phyloP scores from a whole-genome alignment of 2,888 invertebrate genomes.

The Ormyrus rosae region DNA sequence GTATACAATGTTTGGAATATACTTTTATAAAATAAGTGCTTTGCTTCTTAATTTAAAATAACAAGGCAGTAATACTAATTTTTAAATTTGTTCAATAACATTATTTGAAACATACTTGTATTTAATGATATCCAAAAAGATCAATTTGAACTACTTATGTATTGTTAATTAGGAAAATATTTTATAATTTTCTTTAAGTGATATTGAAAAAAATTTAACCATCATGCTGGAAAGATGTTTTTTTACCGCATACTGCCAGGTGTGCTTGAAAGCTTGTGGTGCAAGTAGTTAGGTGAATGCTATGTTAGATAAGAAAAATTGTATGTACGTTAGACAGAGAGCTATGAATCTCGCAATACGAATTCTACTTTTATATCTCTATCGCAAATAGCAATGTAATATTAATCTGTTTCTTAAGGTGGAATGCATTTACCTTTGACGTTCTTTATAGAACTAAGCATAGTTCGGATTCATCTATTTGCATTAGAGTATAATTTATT shows the following conservation, averaged over 20 bases:
- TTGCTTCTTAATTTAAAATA: conserved; percentile 10
- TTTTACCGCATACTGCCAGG: conserved; percentile 56
- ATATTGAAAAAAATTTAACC: conserved; percentile 5
- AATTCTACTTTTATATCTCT: conserved; percentile 53
- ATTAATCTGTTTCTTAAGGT: conserved; percentile 32
- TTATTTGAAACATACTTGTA: not conserved
- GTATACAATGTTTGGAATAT: conserved; percentile 14
- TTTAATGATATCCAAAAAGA: not conserved
- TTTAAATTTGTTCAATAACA: not conserved
- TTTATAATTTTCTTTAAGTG: conserved; percentile 11
- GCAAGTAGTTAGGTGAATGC: conserved; percentile 56
- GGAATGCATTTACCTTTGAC: conserved; percentile 39
- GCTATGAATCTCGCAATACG: conserved; percentile 38
- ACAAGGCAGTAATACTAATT: not conserved
- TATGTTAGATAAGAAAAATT: conserved; percentile 53
- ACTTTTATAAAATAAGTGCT: conserved; percentile 8
- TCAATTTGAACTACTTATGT: not conserved
- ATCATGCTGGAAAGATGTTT: conserved; percentile 30
- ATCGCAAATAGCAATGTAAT: conserved; percentile 32
- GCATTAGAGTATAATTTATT: conserved; percentile 43
- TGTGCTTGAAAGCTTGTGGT: conserved; percentile 63
- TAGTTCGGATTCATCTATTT: conserved; percentile 24
- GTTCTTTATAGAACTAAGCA: conserved; percentile 27
- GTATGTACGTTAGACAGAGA: conserved; percentile 41
- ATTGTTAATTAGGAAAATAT: not conserved